These are phyloP conservation scores for Chiroxiphia lanceolata DNA, from an alignment of 2,797 vertebrate species.

Conservation along the genomic window DNA sequence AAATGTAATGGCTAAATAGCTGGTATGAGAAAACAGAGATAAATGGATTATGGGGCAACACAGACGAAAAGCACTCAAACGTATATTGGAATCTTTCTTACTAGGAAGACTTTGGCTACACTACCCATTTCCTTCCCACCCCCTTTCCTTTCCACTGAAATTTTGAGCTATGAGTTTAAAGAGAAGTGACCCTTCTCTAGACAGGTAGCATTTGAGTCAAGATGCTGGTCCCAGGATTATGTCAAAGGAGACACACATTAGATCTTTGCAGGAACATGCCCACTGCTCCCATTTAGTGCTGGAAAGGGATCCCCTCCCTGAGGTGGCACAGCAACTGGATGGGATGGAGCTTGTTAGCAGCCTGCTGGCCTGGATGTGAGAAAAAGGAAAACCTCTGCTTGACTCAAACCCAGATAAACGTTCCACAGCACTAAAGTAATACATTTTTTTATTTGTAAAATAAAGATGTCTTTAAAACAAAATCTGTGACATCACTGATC, in stretches of 20 bases:
- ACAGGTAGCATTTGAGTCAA: not conserved
- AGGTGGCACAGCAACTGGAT: not conserved
- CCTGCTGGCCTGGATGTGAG: not conserved
- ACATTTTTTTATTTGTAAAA: not conserved
- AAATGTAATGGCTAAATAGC: slow-evolving; percentile 11
- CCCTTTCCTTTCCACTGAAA: not conserved
- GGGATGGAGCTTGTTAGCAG: not conserved
- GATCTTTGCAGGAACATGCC: not conserved
- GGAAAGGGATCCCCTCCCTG: not conserved
- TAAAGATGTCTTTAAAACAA: not conserved
- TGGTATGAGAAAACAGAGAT: slow-evolving; percentile 14
- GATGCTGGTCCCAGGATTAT: not conserved
- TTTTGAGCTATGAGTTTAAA: not conserved
- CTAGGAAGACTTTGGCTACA: not conserved
- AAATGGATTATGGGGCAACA: not conserved
- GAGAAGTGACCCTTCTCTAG: not conserved
- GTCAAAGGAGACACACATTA: not conserved
- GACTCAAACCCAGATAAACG: not conserved
- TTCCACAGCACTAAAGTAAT: not conserved
- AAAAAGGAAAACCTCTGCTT: not conserved
- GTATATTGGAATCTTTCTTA: not conserved
- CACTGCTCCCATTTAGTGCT: not conserved
- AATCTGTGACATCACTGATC: not conserved
- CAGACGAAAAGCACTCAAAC: not conserved
- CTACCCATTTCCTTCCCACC: not conserved